Base-by-base conservation (phyloP, 2,888 invertebrate species). In the Heteromyza rotundicornis region DNA sequence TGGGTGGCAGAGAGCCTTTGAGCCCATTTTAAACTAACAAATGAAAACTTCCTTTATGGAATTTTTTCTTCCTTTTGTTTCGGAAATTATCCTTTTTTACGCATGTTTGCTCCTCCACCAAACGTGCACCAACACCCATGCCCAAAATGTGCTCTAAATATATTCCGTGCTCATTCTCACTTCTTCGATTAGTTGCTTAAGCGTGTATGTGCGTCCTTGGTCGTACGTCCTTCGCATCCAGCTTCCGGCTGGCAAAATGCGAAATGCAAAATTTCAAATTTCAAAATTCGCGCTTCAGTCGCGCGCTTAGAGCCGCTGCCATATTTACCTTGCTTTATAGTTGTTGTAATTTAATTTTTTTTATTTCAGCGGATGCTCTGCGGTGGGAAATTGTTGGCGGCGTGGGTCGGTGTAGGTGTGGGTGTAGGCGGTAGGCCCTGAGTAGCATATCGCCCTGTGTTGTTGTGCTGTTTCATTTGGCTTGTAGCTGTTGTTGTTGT, bases 1-100 rank as follows among this genome's bases (percentile, higher is more conserved):
- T 57, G 50, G 27, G 49, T 12, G 47, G 22, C 32, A n/a, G 40
- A 10, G 40, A n/a, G n/a, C n/a, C 12, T 40, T 47, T 47, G 47
- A 12, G 5, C 14, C 44, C 49, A 47, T 62, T 63, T 63, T 62
- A 57, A 66, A 65, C 67, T 66, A 67, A 64, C n/a, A n/a, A 62
- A 60, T 49, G 19, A 55, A 67, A 67, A 66, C 64, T 66, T 65
- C 59, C 61, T 63, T 68, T 58, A 53, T 36, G 51, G 53, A 40
- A 40, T 40, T 22, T 50, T 19, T 12, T 7, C 20, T n/a, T 19
- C 14, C 19, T 27, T 59, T 35, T 36, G 10, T 40, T 40, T 19
- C 47, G 2, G 17, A 19, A 66, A 62, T 65, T 65, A 64, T 66
- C 57, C 58, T 59, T 50, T n/a, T 60, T 59, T 62, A 65, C 63